A percentile compares a stretch with the other conserved stretches of the same genome.
Evolutionary conservation across 2,888 invertebrate species (phyloP).

Genomic region (Ophion ventricosus): DNA sequence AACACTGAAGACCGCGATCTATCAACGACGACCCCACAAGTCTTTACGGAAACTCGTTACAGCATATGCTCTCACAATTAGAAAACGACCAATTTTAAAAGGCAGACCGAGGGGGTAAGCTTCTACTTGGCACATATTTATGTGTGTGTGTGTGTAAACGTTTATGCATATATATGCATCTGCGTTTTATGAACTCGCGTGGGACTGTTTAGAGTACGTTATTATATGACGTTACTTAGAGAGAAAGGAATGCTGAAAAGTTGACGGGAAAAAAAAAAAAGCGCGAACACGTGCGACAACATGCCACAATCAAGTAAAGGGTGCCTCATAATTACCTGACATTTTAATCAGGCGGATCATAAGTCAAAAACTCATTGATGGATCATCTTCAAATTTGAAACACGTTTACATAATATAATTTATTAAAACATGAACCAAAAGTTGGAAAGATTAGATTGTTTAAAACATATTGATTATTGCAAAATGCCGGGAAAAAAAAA

Average conservation of each 20-base stretch:
- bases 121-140: neutral
- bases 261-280: conserved; percentile 37
- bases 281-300: conserved; percentile 5
- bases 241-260: conserved; percentile 45
- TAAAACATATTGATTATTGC: too few relatives aligned
- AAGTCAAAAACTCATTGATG: too few relatives aligned
- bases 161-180: neutral
- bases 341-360: too few relatives aligned
- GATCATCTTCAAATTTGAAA: too few relatives aligned
- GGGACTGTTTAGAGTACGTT: conserved; percentile 61
- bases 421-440: too few relatives aligned
- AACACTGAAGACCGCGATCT: conserved; percentile 37
- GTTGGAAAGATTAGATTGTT: too few relatives aligned
- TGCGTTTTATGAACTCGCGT: conserved; percentile 48
- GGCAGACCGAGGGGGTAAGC: conserved; percentile 2
- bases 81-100: conserved; percentile 65
- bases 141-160: neutral
- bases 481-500: too few relatives aligned
- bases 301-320: conserved; percentile 38
- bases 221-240: conserved; percentile 50
- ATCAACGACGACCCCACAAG: conserved; percentile 45
- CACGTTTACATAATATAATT: too few relatives aligned
- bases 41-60: conserved; percentile 57
- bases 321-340: too few relatives aligned
- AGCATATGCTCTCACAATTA: conserved; percentile 62